Base-by-base conservation (phyloP, 2,888 invertebrate species). In the Ophonus ardosiacus region DNA sequence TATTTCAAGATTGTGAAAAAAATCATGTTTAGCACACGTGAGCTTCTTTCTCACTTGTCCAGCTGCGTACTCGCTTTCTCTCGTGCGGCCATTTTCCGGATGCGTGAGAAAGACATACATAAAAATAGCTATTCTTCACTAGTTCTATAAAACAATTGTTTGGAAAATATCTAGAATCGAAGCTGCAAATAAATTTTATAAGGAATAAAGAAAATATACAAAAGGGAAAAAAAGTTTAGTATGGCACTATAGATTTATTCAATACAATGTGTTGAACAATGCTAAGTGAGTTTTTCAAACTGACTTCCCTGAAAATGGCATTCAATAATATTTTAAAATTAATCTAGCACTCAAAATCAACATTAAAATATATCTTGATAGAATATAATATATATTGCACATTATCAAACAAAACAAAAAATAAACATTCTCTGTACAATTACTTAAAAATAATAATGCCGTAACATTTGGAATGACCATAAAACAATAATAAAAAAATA, bases 181-280 rank as follows among this genome's bases (percentile, higher is more conserved):
- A n/a, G n/a, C 24, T 24, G 5, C 31, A 31, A 31, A 31, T 31
- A 31, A 31, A 1, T 31, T 4, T 4, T 31, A 6, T 0, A 31
- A 31, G 31, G 31, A 31, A 31, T 31, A 31, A 31, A 31, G 31
- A 31, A 31, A 31, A 31, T 31, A 31, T 31, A 5, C 31, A 31
- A 63, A 63, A 63, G 21, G 21, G 24, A 18, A 61, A 80, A 59
- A 80, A 80, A 63, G 57, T 31, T 90, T 90, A 51, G 89, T 91
- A 91, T 91, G 91, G 91, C 91, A 91, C 91, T 91, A 91, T 91
- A 91, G 90, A 91, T 90, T 91, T 91, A 91, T 91, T 91, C 89
- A 91, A 90, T 90, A 90, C 89, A 90, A 90, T 90, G 91, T 91
- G 90, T 90, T 90, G 90, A 90, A 90, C 90, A 91, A 90, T 90